phyloP scores from a whole-genome alignment of 2,113 vertebrate genomes.

The Tragelaphus strepsiceros region DNA sequence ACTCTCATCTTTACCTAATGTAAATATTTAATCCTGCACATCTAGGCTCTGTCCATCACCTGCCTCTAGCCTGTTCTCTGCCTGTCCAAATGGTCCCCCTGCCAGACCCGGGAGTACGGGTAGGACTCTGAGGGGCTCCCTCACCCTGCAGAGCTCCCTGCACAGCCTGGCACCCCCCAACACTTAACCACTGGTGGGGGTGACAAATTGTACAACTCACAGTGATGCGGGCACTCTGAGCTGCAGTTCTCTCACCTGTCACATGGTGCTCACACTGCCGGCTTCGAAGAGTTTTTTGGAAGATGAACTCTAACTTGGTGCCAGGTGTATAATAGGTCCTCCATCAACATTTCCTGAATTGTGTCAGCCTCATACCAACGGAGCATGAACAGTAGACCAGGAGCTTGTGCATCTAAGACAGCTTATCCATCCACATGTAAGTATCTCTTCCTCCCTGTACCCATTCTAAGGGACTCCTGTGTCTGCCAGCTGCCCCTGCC shows the following conservation, averaged over 20 bases:
- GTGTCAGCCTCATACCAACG: neutral
- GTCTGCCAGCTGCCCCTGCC: neutral
- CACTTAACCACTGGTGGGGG: no score
- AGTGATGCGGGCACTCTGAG: fast-evolving
- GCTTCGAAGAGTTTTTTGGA: neutral
- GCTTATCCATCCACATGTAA: fast-evolving
- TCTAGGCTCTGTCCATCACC: conserved; percentile 60
- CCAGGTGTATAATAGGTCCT: fast-evolving
- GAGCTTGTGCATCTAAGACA: fast-evolving
- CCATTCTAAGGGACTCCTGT: neutral
- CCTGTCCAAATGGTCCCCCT: neutral
- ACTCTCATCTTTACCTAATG: conserved; percentile 50
- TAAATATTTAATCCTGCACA: conserved; percentile 67
- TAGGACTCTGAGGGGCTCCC: neutral
- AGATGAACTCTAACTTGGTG: neutral
- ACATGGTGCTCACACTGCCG: neutral
- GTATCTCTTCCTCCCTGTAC: fast-evolving
- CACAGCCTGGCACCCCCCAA: neutral
- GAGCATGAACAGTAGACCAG: neutral
- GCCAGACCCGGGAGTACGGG: neutral
- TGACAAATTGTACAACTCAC: neutral
- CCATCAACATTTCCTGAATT: fast-evolving
- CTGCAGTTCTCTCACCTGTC: neutral
- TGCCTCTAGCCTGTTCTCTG: neutral
- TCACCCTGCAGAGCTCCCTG: neutral